phyloP scores from a whole-genome alignment of 2,888 invertebrate species.

The Ecliptopera silaceata region DNA sequence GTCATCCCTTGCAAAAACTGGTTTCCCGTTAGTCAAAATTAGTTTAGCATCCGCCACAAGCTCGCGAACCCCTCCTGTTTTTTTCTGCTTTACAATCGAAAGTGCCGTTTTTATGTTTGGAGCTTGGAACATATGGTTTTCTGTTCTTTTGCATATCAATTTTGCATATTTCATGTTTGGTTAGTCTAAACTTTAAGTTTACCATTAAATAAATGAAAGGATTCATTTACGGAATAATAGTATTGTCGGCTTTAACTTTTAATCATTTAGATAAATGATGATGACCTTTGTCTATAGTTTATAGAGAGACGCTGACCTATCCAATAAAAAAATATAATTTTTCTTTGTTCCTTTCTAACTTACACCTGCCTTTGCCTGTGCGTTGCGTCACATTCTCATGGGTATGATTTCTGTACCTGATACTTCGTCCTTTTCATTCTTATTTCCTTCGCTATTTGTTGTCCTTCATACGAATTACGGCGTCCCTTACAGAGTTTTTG shows the following conservation, averaged over 20 bases:
- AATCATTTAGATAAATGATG: background rate
- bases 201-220: too few relatives aligned
- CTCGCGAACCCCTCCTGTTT: constrained; percentile 45
- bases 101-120: constrained; percentile 41
- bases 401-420: constrained; percentile 72
- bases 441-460: constrained; percentile 38
- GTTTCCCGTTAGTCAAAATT: constrained; percentile 54
- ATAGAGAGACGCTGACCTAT: constrained; percentile 66
- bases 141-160: constrained; percentile 22
- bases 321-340: constrained; percentile 59
- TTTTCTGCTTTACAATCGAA: constrained; percentile 47
- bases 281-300: constrained; percentile 20
- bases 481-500: constrained; percentile 69
- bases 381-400: constrained; percentile 73
- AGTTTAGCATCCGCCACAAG: constrained; percentile 58
- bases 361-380: constrained; percentile 74
- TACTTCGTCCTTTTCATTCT: constrained; percentile 58
- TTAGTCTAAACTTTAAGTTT: background rate
- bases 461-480: constrained; percentile 56
- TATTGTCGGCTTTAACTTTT: background rate
- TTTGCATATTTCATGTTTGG: constrained; percentile 21
- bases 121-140: constrained; percentile 30
- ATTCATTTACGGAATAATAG: too few relatives aligned
- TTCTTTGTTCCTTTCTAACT: constrained; percentile 67
- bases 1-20: constrained; percentile 42